Evolutionary conservation across 2,113 vertebrate species (phyloP).

Genomic region (Clinocottus analis): DNA sequence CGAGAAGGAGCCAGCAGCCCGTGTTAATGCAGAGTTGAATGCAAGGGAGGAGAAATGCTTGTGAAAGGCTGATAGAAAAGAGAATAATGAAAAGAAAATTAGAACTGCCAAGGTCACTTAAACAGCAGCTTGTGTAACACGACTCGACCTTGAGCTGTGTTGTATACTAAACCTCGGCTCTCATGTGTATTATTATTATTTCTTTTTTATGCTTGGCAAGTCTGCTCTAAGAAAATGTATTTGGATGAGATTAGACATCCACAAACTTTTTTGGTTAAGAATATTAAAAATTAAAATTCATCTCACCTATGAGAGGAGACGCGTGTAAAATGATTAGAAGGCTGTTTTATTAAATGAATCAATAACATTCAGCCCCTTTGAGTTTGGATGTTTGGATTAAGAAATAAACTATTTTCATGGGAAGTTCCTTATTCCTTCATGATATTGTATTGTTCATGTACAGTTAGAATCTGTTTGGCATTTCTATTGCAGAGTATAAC

Average conservation of each 20-base stretch:
- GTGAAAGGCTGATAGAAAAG: constrained; percentile 8
- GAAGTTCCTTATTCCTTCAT: not conserved
- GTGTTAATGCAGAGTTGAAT: constrained; percentile 25
- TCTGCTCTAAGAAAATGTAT: not conserved
- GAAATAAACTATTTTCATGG: not conserved
- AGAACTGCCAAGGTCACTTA: constrained; percentile 12
- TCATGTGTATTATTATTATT: not conserved
- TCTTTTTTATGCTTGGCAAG: not conserved
- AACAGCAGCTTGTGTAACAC: not conserved
- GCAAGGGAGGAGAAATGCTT: not conserved
- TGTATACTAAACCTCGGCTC: not conserved
- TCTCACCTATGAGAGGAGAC: not conserved
- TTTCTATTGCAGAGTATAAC: not conserved
- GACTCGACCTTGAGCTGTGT: constrained; percentile 8
- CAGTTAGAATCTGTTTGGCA: not conserved
- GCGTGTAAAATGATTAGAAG: not conserved
- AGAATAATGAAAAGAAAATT: constrained; percentile 11
- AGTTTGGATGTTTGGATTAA: not conserved
- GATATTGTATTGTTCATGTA: not conserved
- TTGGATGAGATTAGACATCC: not conserved
- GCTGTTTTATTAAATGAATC: not conserved
- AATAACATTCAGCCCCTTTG: not conserved
- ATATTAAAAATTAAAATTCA: constrained; percentile 16
- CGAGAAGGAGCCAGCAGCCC: constrained; percentile 8
- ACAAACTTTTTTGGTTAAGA: not conserved